These are phyloP conservation scores for Drosophila peninsularis DNA, from an alignment of 2,888 invertebrate genomes.

Conservation along the genomic window DNA sequence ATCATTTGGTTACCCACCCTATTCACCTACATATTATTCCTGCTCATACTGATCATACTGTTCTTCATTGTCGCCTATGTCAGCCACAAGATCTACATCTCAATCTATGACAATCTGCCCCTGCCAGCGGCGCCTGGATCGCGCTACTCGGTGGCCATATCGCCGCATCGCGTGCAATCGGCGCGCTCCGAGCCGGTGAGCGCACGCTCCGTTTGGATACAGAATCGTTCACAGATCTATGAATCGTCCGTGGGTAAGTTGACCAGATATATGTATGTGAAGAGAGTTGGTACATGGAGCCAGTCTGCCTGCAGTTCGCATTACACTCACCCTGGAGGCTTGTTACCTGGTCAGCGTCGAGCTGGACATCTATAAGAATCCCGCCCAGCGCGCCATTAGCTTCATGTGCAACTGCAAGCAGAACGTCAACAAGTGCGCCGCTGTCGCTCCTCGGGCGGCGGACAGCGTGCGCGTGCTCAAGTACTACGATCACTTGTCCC, in stretches of 20 bases:
- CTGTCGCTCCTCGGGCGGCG: not conserved
- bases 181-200: conserved; percentile 30
- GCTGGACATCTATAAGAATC: conserved; percentile 46
- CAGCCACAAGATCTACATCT: conserved; percentile 82
- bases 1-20: conserved; percentile 83
- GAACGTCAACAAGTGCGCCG: conserved; percentile 25
- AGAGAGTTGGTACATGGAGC: not conserved
- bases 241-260: conserved; percentile 57
- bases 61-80: conserved; percentile 83
- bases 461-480: conserved; percentile 49
- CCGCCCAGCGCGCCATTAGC: conserved; percentile 42
- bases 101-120: conserved; percentile 81
- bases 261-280: not conserved
- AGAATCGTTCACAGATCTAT: conserved; percentile 55
- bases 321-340: conserved; percentile 69
- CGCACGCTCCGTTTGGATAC: conserved; percentile 62
- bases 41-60: conserved; percentile 81
- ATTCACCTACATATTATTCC: conserved; percentile 82
- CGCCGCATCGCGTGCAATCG: conserved; percentile 5
- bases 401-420: conserved; percentile 55
- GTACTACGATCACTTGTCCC: conserved; percentile 68
- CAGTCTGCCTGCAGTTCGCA: conserved; percentile 44
- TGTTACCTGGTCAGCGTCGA: conserved; percentile 74
- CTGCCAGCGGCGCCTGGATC: conserved; percentile 52
- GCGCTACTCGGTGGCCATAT: conserved; percentile 23